Evolutionary conservation across 2,888 invertebrate species (phyloP).

Genomic region (Amiota mariae): DNA sequence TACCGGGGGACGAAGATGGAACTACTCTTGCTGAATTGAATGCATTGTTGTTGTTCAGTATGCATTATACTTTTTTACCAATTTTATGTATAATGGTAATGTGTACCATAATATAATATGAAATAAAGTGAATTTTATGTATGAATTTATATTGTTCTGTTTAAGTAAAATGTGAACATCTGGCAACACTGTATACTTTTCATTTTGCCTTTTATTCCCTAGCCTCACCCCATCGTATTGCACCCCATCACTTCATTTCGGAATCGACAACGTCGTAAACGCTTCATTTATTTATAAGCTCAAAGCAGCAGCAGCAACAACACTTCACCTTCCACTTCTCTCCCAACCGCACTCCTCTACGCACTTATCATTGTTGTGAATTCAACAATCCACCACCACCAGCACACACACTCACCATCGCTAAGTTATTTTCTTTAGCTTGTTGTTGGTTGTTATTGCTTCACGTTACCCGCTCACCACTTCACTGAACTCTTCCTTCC

Average conservation of each 20-base stretch:
- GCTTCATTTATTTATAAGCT: neutral
- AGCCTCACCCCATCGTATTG: neutral
- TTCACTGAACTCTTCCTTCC: neutral
- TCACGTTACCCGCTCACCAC: neutral
- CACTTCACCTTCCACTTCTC: neutral
- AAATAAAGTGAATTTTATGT: neutral
- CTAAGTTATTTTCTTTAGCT: neutral
- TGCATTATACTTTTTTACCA: no score
- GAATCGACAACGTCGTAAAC: no score
- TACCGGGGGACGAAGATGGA: no score
- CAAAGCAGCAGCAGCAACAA: slow-evolving; percentile 1
- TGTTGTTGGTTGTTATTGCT: neutral
- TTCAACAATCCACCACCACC: no score
- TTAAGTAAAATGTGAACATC: neutral
- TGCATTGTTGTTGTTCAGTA: no score
- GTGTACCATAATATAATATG: no score
- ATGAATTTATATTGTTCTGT: neutral
- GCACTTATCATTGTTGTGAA: no score
- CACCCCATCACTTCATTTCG: neutral
- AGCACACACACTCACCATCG: no score
- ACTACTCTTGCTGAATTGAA: no score
- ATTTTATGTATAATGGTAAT: no score
- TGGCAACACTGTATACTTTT: neutral
- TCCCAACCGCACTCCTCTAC: neutral
- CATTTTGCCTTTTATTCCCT: neutral